Conservation (phyloP, 2,113 vertebrate species). For the Upupa epops region DNA sequence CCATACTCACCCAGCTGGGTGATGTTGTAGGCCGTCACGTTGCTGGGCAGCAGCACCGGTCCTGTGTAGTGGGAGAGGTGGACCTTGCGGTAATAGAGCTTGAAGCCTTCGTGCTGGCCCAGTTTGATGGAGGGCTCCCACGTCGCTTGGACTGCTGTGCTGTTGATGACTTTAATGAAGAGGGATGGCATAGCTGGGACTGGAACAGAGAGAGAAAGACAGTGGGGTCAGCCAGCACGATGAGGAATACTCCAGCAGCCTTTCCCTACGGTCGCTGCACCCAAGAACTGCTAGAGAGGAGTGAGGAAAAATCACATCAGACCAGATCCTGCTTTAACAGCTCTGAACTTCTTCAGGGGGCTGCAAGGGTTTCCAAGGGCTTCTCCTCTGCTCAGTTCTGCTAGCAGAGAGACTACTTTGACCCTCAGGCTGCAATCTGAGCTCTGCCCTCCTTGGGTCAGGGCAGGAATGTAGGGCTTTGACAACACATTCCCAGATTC, state of each 20-base stretch:
- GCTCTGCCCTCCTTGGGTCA: neutral
- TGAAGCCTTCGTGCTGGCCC: constrained; percentile 90
- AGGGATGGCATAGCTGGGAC: constrained; percentile 88
- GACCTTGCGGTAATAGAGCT: constrained; percentile 88
- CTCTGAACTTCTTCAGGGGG: neutral
- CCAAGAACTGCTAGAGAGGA: neutral
- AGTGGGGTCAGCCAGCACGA: neutral
- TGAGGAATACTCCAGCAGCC: neutral
- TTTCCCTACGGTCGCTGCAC: neutral
- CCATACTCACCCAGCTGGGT: constrained; percentile 86
- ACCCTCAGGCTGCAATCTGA: constrained; percentile 6
- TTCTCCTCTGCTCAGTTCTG: neutral
- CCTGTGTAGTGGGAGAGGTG: constrained; percentile 83
- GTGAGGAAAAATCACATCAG: neutral
- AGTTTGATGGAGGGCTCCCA: constrained; percentile 93
- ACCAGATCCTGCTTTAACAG: neutral
- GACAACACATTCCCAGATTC: constrained; percentile 13
- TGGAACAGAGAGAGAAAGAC: constrained; percentile 69
- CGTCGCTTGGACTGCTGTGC: constrained; percentile 81
- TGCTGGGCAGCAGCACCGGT: constrained; percentile 86
- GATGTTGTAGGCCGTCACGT: constrained; percentile 88
- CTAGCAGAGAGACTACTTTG: neutral
- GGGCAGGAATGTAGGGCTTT: constrained; percentile 8
- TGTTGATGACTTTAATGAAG: constrained; percentile 87
- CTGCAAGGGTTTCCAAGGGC: neutral